phyloP scores from a whole-genome alignment of 2,888 invertebrate genomes.

The Lycophotia porphyrea region DNA sequence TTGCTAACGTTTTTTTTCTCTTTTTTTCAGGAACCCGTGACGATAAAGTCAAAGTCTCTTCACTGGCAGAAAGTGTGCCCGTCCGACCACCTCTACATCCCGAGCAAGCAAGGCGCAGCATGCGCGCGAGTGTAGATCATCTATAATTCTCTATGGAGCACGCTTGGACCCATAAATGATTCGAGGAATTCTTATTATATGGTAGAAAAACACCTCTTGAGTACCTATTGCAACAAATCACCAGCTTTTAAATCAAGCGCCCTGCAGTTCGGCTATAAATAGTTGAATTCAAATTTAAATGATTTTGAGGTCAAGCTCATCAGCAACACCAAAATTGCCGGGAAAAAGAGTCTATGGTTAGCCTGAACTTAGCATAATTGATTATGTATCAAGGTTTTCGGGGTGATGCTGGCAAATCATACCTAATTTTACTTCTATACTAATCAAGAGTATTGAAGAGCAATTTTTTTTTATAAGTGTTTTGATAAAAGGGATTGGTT shows the following conservation, averaged over 20 bases:
- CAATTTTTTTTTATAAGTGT: constrained; percentile 31
- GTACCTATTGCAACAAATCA: constrained; percentile 24
- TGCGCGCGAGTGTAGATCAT: constrained; percentile 71
- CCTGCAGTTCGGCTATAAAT: background rate
- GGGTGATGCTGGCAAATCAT: constrained; percentile 9
- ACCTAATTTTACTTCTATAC: background rate
- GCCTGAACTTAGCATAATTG: background rate
- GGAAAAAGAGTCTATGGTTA: background rate
- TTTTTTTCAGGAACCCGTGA: constrained; percentile 84
- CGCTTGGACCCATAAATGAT: constrained; percentile 58
- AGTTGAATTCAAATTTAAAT: background rate
- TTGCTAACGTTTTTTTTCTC: constrained; percentile 37
- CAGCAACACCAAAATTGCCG: background rate
- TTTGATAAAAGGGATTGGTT: constrained; percentile 22
- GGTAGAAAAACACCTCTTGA: constrained; percentile 15
- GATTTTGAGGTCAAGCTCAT: constrained; percentile 7
- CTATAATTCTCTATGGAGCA: constrained; percentile 42
- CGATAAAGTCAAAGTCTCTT: constrained; percentile 84
- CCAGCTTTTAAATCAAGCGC: constrained; percentile 17
- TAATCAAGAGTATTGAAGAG: constrained; percentile 21
- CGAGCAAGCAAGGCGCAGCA: constrained; percentile 71
- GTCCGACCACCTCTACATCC: constrained; percentile 86
- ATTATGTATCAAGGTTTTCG: background rate
- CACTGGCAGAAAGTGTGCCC: constrained; percentile 86
- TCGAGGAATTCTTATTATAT: constrained; percentile 15